Evolutionary conservation across 2,797 vertebrate species (phyloP), one percentile per base, ranked within the genome.

Genomic region (Anolis apletophallus): DNA sequence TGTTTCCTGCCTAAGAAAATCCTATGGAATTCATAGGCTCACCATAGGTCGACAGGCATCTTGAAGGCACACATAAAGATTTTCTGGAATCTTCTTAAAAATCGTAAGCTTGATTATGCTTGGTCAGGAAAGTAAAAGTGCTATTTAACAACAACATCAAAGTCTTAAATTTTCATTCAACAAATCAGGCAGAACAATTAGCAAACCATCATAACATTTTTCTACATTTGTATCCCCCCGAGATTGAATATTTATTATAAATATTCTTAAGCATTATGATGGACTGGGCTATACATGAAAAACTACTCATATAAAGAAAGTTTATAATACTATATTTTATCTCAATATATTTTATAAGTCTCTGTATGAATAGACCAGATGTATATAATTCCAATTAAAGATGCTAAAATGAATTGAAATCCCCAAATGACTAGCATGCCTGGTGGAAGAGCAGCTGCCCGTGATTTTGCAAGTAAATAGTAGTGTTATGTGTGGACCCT

Each of bases 81-180:
- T 16, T 67, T 5, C 34, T 88, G 11, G 4, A 54, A 61, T 69
- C 1, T 12, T 86, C 13, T 88, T 36, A 54, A 84, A 81, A 83
- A 67, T 29, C 64, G 68, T 72, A 73, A 68, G 21, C 68, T 40
- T 61, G 7, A 17, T 23, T 19, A 17, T 85, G 91, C 50, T 90
- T 79, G 12, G 1, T 52, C 36, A 89, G 80, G n/a, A 69, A 6
- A 72, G 10, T 54, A 80, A 86, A n/a, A 36, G 16, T 0, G 29
- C 75, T 87, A 0, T 5, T 75, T n/a, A 82, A 85, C 29, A 79
- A 76, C 81, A 17, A 4, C 85, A 34, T 87, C 1, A 68, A 57
- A 52, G n/a, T 46, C 29, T 83, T 6, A 32, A 55, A 0, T 84
- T 19, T 88, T 85, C 5, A 23, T 88, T 3, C 32, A 75, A 52